A percentile compares a stretch with the other conserved stretches of the same genome.
phyloP scores from a whole-genome alignment of 2,113 vertebrate genomes.

The Mastomys natalensis region DNA sequence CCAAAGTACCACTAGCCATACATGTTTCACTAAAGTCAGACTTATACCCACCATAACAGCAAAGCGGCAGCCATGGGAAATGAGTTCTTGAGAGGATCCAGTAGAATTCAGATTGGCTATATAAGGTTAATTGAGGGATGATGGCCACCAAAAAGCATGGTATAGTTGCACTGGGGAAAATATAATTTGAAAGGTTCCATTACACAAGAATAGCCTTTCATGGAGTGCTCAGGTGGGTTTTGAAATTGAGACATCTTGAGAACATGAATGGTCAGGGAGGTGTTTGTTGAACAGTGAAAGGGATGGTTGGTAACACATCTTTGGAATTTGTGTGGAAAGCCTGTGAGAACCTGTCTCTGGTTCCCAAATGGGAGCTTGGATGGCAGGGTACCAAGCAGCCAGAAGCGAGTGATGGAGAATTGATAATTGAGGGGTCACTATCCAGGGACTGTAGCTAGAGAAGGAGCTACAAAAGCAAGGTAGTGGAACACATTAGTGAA shows the following conservation, averaged over 20 bases:
- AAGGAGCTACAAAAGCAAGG: neutral
- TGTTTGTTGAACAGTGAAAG: neutral
- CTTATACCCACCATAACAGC: neutral
- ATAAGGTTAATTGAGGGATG: neutral
- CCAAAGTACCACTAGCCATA: neutral
- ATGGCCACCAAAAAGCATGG: neutral
- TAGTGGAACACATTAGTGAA: neutral
- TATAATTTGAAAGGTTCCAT: neutral
- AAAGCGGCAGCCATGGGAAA: neutral
- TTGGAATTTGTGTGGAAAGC: neutral
- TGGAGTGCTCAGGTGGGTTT: neutral
- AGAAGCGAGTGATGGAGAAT: too few relatives aligned
- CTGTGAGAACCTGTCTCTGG: neutral
- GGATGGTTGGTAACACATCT: neutral
- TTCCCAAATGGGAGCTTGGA: neutral
- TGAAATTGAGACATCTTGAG: neutral
- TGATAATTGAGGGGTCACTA: neutral
- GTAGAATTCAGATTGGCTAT: neutral
- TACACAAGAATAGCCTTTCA: neutral
- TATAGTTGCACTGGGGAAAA: neutral
- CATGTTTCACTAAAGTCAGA: neutral
- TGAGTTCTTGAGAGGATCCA: neutral
- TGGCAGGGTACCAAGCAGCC: neutral
- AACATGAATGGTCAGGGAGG: neutral
- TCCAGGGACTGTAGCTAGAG: neutral